Conservation (phyloP, 2,113 vertebrate species). For the Saccopteryx leptura region DNA sequence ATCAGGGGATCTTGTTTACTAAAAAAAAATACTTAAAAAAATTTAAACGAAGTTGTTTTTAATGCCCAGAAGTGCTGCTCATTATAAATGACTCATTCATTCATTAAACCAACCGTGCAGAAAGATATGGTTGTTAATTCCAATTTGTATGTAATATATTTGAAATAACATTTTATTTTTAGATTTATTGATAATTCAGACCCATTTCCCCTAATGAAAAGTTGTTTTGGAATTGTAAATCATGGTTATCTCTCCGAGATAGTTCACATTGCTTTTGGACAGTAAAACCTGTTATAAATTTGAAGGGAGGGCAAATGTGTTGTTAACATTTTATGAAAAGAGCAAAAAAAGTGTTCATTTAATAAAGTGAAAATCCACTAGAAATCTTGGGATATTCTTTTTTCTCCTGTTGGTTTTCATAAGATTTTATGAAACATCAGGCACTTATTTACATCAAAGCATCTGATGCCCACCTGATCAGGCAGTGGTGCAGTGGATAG, state of each 20-base stretch:
- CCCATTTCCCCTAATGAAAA: background rate
- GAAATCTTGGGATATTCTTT: background rate
- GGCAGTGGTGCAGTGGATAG: too few relatives aligned
- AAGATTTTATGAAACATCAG: background rate
- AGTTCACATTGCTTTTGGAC: background rate
- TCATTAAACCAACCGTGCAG: background rate
- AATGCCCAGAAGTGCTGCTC: background rate
- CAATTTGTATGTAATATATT: background rate
- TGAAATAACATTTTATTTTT: constrained; percentile 41
- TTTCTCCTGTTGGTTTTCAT: background rate
- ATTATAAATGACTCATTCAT: constrained; percentile 5
- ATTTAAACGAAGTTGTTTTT: constrained; percentile 6
- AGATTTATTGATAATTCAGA: constrained; percentile 12
- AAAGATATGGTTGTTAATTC: background rate
- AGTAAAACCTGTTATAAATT: constrained; percentile 33
- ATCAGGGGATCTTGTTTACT: background rate
- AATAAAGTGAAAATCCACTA: constrained; percentile 31
- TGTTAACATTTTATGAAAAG: constrained; percentile 48
- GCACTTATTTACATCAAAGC: constrained; percentile 19
- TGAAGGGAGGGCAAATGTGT: constrained; percentile 21
- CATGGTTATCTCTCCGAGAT: constrained; percentile 1
- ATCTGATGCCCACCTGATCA: background rate
- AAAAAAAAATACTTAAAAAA: constrained; percentile 50
- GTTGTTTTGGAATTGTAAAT: background rate
- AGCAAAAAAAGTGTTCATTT: background rate